Evolutionary conservation across 2,888 invertebrate species (phyloP).

Genomic region (Gisinianus flammeolus): DNA sequence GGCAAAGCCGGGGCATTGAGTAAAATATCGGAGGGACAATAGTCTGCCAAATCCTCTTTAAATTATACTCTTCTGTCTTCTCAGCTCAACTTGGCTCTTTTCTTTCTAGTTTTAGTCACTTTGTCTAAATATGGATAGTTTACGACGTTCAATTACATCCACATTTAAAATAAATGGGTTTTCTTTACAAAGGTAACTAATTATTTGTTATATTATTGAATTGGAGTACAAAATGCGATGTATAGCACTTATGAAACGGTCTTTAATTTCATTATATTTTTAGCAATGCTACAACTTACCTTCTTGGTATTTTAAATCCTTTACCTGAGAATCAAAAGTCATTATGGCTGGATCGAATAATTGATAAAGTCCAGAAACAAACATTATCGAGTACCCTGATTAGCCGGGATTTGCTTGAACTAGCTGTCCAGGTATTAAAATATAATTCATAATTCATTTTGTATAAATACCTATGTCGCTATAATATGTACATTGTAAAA

Average conservation of each 20-base stretch:
- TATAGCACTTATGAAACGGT: background rate
- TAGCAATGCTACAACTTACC: slow-evolving; percentile 74
- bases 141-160: slow-evolving; percentile 14
- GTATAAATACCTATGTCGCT: too few species aligned
- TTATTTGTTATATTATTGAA: background rate
- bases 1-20: too few species aligned
- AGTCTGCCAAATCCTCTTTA: background rate
- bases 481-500: too few species aligned
- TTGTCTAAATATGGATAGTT: slow-evolving; percentile 15
- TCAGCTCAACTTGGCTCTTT: background rate
- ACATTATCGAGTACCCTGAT: slow-evolving; percentile 75
- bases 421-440: slow-evolving; percentile 75
- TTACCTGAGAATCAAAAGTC: slow-evolving; percentile 69
- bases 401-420: slow-evolving; percentile 73
- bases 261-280: background rate
- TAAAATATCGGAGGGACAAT: too few species aligned
- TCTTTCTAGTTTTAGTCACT: too few species aligned
- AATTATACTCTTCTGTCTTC: background rate
- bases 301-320: slow-evolving; percentile 74
- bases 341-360: slow-evolving; percentile 75
- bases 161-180: slow-evolving; percentile 40
- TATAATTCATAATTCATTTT: background rate
- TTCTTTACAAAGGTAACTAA: slow-evolving; percentile 29
- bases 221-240: background rate
- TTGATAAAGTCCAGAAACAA: slow-evolving; percentile 79